phyloP scores from a whole-genome alignment of 37 sponge, comb jelly and placozoan genomes.

The Axinella damicornis region DNA sequence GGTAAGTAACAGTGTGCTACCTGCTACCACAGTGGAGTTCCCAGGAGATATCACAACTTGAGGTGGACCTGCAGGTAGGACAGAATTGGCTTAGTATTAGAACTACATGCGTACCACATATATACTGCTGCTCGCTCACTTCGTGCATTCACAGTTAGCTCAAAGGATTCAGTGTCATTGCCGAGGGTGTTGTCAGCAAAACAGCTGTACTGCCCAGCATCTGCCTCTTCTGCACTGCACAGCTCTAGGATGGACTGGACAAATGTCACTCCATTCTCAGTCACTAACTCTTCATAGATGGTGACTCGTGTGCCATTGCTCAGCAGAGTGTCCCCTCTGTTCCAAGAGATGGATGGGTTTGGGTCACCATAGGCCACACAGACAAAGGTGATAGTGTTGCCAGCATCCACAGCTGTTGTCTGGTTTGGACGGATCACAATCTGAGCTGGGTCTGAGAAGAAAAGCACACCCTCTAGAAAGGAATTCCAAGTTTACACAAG shows the following conservation, averaged over 20 bases:
- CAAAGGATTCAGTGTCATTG: neutral
- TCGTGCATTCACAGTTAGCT: neutral
- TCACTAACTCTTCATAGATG: constrained; percentile 26
- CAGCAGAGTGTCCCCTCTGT: neutral
- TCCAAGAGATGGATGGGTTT: neutral
- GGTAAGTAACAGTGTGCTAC: neutral
- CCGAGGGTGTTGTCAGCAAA: neutral
- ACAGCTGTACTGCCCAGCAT: constrained; percentile 25
- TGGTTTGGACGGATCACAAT: constrained; percentile 2
- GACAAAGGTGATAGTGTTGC: neutral
- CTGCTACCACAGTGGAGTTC: constrained; percentile 9
- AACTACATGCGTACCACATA: no score
- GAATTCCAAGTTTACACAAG: no score
- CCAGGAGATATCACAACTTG: constrained; percentile 2
- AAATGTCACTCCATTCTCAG: neutral
- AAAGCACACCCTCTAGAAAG: no score
- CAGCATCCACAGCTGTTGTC: neutral
- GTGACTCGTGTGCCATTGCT: neutral
- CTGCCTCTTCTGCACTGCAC: neutral
- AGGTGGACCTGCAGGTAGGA: neutral
- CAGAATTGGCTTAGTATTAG: no score
- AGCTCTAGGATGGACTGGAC: constrained; percentile 3
- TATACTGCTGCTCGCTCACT: no score
- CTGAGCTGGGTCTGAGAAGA: constrained; percentile 1
- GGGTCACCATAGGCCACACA: constrained; percentile 11